Evolutionary conservation across 2,113 vertebrate genomes (phyloP).

Genomic region (Gobius niger): DNA sequence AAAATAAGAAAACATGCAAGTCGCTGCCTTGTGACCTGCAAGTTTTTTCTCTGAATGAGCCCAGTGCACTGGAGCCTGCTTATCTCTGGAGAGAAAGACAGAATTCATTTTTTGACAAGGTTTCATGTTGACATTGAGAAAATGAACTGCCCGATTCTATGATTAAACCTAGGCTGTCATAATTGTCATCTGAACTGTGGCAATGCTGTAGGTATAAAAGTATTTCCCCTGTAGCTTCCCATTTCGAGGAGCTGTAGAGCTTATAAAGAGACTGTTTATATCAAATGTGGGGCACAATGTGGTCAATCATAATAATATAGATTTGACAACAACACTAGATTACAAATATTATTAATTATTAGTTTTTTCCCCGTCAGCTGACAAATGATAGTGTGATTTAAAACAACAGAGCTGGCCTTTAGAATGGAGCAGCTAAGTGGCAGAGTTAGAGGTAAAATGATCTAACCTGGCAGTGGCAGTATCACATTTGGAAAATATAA

Average conservation of each 20-base stretch:
- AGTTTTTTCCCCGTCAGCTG: not conserved
- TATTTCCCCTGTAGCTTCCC: conserved; percentile 64
- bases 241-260: conserved; percentile 34
- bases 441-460: conserved; percentile 69
- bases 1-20: conserved; percentile 81
- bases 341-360: not conserved
- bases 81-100: conserved; percentile 83
- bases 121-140: conserved; percentile 91
- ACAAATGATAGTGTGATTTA: conserved; percentile 22
- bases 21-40: conserved; percentile 83
- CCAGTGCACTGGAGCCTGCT: conserved; percentile 84
- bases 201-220: conserved; percentile 75
- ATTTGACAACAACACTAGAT: not conserved
- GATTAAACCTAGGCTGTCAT: conserved; percentile 86
- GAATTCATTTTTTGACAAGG: conserved; percentile 87
- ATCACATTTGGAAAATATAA: conserved; percentile 79
- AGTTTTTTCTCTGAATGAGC: conserved; percentile 81
- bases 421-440: conserved; percentile 62
- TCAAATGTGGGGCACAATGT: conserved; percentile 11
- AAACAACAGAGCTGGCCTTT: conserved; percentile 48
- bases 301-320: not conserved
- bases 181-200: conserved; percentile 83
- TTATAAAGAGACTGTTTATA: conserved; percentile 6
- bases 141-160: conserved; percentile 87
- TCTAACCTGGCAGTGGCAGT: conserved; percentile 77